Percentiles rank a stretch among this genome's conserved stretches.
These are phyloP conservation scores for Etia nguti DNA, from an alignment of 2,113 vertebrate species.

Conservation along the genomic window DNA sequence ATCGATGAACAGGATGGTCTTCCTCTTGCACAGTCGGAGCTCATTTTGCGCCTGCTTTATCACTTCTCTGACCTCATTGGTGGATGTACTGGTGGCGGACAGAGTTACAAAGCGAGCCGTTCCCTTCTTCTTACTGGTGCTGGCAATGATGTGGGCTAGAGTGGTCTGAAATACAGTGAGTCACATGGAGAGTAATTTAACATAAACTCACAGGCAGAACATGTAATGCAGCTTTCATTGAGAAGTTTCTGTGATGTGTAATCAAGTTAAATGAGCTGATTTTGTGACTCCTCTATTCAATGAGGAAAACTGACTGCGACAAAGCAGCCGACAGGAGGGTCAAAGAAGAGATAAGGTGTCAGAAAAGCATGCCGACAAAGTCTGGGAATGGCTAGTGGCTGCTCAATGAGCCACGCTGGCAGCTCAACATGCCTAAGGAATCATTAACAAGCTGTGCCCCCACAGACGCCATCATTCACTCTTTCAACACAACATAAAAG, in stretches of 20 bases:
- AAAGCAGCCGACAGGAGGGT: neutral
- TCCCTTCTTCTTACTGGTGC: conserved; percentile 80
- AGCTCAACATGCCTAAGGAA: neutral
- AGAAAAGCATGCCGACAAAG: conserved; percentile 9
- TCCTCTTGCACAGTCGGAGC: conserved; percentile 89
- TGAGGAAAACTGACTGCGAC: neutral
- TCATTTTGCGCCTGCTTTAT: conserved; percentile 97
- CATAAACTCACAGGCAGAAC: neutral
- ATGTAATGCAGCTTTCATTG: neutral
- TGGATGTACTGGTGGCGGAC: conserved; percentile 88
- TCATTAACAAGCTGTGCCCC: conserved; percentile 3
- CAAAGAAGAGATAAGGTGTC: conserved; percentile 6
- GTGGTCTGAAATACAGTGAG: conserved; percentile 81
- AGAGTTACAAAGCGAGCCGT: conserved; percentile 84
- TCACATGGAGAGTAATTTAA: neutral
- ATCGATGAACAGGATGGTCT: conserved; percentile 95
- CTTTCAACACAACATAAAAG: neutral
- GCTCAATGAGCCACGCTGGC: neutral
- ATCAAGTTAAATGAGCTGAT: neutral
- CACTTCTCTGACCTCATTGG: conserved; percentile 87
- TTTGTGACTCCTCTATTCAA: neutral
- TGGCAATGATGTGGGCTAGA: conserved; percentile 92
- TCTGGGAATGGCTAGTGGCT: neutral
- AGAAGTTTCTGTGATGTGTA: neutral
- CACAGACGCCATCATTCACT: neutral